Evolutionary conservation across 2,888 invertebrate species (phyloP), one percentile per base, ranked within the genome.

Genomic region (Phorcus lineatus): DNA sequence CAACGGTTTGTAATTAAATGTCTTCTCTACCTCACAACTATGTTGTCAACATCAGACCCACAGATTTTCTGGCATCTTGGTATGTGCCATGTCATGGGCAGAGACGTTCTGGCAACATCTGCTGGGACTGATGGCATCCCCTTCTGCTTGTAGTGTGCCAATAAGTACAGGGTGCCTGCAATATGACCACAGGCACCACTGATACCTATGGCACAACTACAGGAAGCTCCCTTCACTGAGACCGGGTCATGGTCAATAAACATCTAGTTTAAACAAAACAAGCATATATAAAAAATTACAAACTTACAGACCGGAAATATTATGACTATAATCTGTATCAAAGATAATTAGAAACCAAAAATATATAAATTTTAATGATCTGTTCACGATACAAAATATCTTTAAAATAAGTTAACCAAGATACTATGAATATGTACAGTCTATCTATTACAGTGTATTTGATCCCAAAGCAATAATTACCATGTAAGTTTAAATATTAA

Each of bases 51-150:
- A 55, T 70, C 62, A 28, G 28, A 47, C 11, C 77, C 78, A 19
- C 19, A 31, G 16, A 82, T n/a, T 40, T 78, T 74, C 36, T 54
- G 47, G 9, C 78, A 67, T n/a, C 80, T 66, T 19, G 78, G 80
- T 66, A 53, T 19, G 55, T 82, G 82, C 80, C 80, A 80, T 0
- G 82, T 80, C 74, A 80, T 78, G 36, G 76, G 78, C 3, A 78
- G n/a, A 7, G 82, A 82, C 13, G 62, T 81, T 47, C 79, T 82
- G 16, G 80, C 77, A 31, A 82, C 62, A 77, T 79, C 81, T 40
- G 57, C 28, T 75, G 78, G 82, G 40, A 80, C 57, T 17, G 55
- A 16, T 24, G 53, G 55, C 13, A 80, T 22, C n/a, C 74, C 52
- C 31, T 55, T 17, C 19, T 7, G 19, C 66, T 74, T 78, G 62